Conservation (phyloP, 2,797 vertebrate genomes). For the Falco berigora region DNA sequence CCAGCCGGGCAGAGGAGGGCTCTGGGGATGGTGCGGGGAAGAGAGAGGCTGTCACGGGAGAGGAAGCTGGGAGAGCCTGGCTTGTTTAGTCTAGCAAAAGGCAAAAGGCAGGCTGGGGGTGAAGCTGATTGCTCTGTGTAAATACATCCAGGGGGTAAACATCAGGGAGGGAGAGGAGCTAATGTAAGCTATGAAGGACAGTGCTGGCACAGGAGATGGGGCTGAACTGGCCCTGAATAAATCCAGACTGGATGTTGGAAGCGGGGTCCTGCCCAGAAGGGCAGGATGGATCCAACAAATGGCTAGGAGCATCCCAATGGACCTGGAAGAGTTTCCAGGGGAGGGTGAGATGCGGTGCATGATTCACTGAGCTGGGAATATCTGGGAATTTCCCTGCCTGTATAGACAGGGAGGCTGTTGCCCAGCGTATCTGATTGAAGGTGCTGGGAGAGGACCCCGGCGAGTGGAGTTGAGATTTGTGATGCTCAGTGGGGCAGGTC, state of each 20-base stretch:
- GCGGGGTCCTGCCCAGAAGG: not conserved
- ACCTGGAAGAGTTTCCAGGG: not conserved
- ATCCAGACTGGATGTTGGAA: not conserved
- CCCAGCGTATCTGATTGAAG: rapidly evolving
- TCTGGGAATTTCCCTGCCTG: not conserved
- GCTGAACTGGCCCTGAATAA: not conserved
- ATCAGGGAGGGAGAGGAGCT: not conserved
- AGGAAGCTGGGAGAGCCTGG: not conserved
- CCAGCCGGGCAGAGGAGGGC: not conserved
- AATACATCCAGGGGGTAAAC: conserved; percentile 46
- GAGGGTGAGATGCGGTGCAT: rapidly evolving
- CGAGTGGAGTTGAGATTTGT: not conserved
- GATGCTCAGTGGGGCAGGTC: not conserved
- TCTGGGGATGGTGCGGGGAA: not conserved
- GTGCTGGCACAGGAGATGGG: not conserved
- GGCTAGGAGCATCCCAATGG: not conserved
- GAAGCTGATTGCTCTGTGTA: not conserved
- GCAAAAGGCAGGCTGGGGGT: conserved; percentile 5
- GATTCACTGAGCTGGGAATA: not conserved
- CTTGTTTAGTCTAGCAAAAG: conserved; percentile 52
- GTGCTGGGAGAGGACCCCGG: not conserved
- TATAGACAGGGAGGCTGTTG: not conserved
- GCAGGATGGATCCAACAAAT: not conserved
- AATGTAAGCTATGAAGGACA: not conserved
- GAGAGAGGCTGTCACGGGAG: not conserved